A percentile compares a stretch with the other conserved stretches of the same genome.
Conservation (phyloP, 2,888 invertebrate species). For the Eubasilissa splendida region DNA sequence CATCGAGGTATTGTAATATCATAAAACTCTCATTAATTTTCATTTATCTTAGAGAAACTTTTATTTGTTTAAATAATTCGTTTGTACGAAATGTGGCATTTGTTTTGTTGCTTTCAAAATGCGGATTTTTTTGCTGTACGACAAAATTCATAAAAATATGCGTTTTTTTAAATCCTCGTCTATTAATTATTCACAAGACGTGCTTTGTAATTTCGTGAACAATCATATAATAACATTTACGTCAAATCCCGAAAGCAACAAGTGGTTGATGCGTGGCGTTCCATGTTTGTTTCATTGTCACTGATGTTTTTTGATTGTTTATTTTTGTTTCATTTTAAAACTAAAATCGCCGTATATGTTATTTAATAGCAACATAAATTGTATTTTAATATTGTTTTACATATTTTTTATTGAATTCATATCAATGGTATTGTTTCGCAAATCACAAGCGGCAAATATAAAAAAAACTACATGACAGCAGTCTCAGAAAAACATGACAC, state of each 20-base stretch:
- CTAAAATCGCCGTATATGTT: not conserved
- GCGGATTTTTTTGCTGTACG: not conserved
- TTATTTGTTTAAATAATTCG: constrained; percentile 7
- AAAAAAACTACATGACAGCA: too few species aligned
- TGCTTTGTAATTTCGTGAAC: not conserved
- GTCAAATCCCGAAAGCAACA: constrained; percentile 20
- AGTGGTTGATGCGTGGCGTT: constrained; percentile 37
- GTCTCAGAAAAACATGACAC: constrained; percentile 9
- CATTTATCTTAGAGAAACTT: not conserved
- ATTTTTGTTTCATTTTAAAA: constrained; percentile 1
- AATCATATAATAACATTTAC: not conserved
- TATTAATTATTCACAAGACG: not conserved
- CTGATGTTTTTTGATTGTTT: not conserved
- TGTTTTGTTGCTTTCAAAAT: constrained; percentile 1
- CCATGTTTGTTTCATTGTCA: not conserved
- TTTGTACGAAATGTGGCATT: not conserved
- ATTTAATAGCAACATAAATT: not conserved
- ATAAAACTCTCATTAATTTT: not conserved
- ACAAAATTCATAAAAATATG: not conserved
- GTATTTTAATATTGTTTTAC: too few species aligned
- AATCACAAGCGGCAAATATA: too few species aligned
- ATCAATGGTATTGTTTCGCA: too few species aligned
- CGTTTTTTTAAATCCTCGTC: not conserved
- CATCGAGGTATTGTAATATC: not conserved
- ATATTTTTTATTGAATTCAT: too few species aligned